A percentile compares a stretch with the other conserved stretches of the same genome.
Evolutionary conservation across 2,113 vertebrate genomes (phyloP).

Genomic region (Nanorana parkeri): DNA sequence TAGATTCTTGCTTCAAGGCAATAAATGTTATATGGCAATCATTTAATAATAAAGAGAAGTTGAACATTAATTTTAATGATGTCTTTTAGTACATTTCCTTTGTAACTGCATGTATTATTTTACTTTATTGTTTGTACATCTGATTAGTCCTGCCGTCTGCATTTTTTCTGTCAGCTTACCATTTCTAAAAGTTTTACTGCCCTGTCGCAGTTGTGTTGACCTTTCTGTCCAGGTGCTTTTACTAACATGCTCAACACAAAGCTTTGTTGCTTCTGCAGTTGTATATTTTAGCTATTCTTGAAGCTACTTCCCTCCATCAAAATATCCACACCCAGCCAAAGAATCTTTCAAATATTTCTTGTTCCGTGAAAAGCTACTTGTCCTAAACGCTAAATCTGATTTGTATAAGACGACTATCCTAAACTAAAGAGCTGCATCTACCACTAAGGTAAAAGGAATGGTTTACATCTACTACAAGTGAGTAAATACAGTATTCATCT

Average conservation of each 20-base stretch:
- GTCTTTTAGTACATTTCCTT: not conserved
- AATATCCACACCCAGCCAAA: constrained; percentile 39
- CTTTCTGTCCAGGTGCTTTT: constrained; percentile 29
- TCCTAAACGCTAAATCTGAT: constrained; percentile 38
- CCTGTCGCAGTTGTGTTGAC: constrained; percentile 45
- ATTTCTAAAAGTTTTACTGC: constrained; percentile 3
- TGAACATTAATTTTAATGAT: too few relatives aligned
- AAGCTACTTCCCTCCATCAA: constrained; percentile 18
- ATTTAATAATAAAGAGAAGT: too few relatives aligned
- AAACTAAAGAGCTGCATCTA: constrained; percentile 13
- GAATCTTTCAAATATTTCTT: constrained; percentile 48
- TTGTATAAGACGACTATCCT: constrained; percentile 5
- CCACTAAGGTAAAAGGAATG: not conserved
- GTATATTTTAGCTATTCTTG: constrained; percentile 29
- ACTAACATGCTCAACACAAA: constrained; percentile 30
- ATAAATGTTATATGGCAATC: too few relatives aligned
- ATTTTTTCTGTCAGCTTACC: constrained; percentile 26
- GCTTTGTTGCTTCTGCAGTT: constrained; percentile 38
- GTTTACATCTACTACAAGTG: too few relatives aligned
- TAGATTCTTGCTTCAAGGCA: too few relatives aligned
- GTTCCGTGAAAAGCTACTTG: constrained; percentile 23
- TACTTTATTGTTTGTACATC: constrained; percentile 15
- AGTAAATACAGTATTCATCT: too few relatives aligned
- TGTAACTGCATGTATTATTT: not conserved
- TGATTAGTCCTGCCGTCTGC: constrained; percentile 19